A percentile compares a stretch with the other conserved stretches of the same genome.
Evolutionary conservation across 2,113 vertebrate species (phyloP).

Genomic region (Apeltes quadracus): DNA sequence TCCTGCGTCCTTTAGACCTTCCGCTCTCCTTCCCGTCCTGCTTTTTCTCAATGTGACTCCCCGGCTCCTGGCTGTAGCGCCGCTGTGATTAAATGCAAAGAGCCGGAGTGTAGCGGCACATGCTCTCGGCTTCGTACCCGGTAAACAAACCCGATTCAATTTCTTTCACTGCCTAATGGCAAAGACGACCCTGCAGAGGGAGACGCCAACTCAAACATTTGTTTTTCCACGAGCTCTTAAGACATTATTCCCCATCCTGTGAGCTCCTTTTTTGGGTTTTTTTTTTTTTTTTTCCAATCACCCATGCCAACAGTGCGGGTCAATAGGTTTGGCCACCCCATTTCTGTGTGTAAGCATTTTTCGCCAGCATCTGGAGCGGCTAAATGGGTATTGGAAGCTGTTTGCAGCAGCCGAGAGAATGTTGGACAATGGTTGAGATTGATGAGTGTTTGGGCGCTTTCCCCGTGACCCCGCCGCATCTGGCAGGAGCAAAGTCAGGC

Average conservation of each 20-base stretch:
- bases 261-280: slow-evolving; percentile 27
- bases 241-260: slow-evolving; percentile 28
- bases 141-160: slow-evolving; percentile 50
- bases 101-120: slow-evolving; percentile 20
- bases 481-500: slow-evolving; percentile 80
- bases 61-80: slow-evolving; percentile 29
- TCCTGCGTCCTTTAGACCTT: slow-evolving; percentile 13
- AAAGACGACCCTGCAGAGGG: slow-evolving; percentile 11
- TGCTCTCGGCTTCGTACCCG: slow-evolving; percentile 32
- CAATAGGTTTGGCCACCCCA: slow-evolving; percentile 55
- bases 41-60: slow-evolving; percentile 22
- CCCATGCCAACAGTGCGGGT: slow-evolving; percentile 40
- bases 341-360: slow-evolving; percentile 74
- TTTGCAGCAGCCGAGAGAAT: slow-evolving; percentile 59
- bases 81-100: slow-evolving; percentile 43
- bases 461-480: slow-evolving; percentile 76
- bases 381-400: slow-evolving; percentile 80
- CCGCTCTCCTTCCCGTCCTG: neutral
- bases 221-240: slow-evolving; percentile 30
- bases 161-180: slow-evolving; percentile 47
- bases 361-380: slow-evolving; percentile 69
- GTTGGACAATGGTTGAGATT: slow-evolving; percentile 81
- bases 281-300: slow-evolving; percentile 45
- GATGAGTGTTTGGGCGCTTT: slow-evolving; percentile 82
- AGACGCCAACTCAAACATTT: slow-evolving; percentile 45